Base-by-base conservation (phyloP, 2,113 vertebrate species). In the Carassius carassius region DNA sequence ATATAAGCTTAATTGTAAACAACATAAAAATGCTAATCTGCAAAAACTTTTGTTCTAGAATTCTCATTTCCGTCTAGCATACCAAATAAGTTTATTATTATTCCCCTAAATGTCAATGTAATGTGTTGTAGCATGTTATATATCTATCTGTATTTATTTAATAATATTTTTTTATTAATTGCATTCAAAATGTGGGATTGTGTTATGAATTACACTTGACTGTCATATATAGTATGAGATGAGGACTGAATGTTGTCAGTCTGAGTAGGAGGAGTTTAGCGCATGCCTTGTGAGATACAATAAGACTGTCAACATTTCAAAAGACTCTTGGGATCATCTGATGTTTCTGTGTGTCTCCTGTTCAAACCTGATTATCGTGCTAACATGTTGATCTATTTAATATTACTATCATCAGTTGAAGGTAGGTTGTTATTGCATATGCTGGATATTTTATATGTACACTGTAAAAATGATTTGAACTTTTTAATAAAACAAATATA, bases 201-300 rank as follows among this genome's bases (percentile, higher is more conserved):
- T 16, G 4, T 51, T 16, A 51, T 51, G 16, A 51, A 51, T 49
- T 1, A 49, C 4, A 49, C 10, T 21, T 35, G 1, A 16, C 49
- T 56, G 49, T 49, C 49, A 77, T 35, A 2, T 35, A n/a, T 41
- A 41, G 29, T n/a, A 5, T 32, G 9, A 44, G 23, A 60, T 8
- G 23, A 51, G 47, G 5, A 23, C 12, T 25, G 44, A 19, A 23
- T 62, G 6, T 16, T 44, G 35, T 11, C 9, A 62, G 4, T 62
- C 35, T 78, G 54, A 60, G 76, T 2, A 25, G 78, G 78, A 67
- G 78, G 78, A 81, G 78, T 65, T 80, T 63, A 47, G 5, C 3
- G 5, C 35, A 62, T 12, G 0, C 3, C 12, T 17, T 23, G 29
- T 16, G 12, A 78, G 13, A 62, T 3, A 17, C 60, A 47, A 25